Base-by-base conservation (phyloP, 2,797 vertebrate genomes). In the Eidolon dupreanum region DNA sequence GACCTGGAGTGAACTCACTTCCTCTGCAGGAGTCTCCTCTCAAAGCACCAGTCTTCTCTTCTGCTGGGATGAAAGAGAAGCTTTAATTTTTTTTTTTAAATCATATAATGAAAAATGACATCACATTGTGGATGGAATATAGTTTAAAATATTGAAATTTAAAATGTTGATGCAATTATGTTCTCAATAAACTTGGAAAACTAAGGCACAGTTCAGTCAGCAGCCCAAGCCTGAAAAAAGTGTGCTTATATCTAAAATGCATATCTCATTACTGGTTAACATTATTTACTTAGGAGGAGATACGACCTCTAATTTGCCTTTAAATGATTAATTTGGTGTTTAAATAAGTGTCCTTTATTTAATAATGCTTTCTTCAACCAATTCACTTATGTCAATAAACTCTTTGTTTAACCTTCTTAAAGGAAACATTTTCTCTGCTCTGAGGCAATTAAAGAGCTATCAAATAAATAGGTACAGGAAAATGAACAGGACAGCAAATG, bases 371-470 rank as follows among this genome's bases (percentile, higher is more conserved):
- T 98, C 98, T 99, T 99, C 99, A 98, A 98, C 99, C 99, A 99
- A 99, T 99, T 99, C 99, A 98, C 98, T 98, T 99, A 98, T 99
- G 99, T 99, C 99, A 99, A 99, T 98, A 99, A 98, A 98, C 96
- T 98, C 98, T 98, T 98, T 98, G 99, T 99, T 99, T 99, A 99
- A 99, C 98, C 98, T 99, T 98, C 98, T 99, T 98, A 98, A 99
- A 99, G 98, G 98, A 98, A 98, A 98, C 98, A 98, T 98, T 99
- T 98, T 98, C 98, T 98, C 98, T 83, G 98, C 98, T 98, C 97
- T 3, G 97, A 98, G 98, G 98, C 98, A 98, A 98, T 98, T 99
- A 98, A 97, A 89, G 97, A 98, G 98, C 98, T 97, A 98, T 98
- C 98, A 98, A 97, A 98, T 98, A 98, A 98, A 98, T 98, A 97